Conservation (phyloP, 2,113 vertebrate genomes). For the Silurus asotus region DNA sequence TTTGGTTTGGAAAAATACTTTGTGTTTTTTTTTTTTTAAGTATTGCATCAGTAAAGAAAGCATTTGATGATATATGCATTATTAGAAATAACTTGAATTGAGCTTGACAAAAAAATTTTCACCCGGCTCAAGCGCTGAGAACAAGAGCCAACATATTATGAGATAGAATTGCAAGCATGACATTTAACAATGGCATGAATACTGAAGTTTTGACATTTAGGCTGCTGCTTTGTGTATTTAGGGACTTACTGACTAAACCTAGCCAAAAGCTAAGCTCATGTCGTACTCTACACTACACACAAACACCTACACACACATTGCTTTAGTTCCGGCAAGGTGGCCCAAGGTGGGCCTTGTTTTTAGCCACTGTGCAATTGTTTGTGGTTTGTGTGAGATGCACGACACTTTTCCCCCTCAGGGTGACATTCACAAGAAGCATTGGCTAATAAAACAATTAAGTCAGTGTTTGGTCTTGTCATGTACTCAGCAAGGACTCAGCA, state of each 20-base stretch:
- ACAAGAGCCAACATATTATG: background rate
- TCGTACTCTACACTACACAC: background rate
- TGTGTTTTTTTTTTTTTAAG: background rate
- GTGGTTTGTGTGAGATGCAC: background rate
- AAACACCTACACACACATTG: background rate
- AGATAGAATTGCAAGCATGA: constrained; percentile 15
- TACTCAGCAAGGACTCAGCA: background rate
- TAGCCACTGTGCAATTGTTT: background rate
- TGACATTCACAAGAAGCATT: background rate
- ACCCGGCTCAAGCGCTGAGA: background rate
- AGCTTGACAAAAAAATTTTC: constrained; percentile 1
- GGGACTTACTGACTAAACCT: background rate
- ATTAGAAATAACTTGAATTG: background rate
- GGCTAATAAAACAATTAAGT: constrained; percentile 10
- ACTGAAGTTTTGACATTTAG: background rate
- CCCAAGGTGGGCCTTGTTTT: background rate
- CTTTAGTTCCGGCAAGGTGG: constrained; percentile 2
- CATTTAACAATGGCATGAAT: constrained; percentile 4
- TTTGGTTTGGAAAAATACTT: background rate
- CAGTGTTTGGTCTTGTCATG: background rate
- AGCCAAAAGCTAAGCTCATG: background rate
- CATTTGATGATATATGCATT: background rate
- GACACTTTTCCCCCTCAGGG: background rate
- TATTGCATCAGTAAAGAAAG: background rate
- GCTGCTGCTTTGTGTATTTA: constrained; percentile 14